Evolutionary conservation across 2,888 invertebrate genomes (phyloP).

Genomic region (Drosophila engyochracea): DNA sequence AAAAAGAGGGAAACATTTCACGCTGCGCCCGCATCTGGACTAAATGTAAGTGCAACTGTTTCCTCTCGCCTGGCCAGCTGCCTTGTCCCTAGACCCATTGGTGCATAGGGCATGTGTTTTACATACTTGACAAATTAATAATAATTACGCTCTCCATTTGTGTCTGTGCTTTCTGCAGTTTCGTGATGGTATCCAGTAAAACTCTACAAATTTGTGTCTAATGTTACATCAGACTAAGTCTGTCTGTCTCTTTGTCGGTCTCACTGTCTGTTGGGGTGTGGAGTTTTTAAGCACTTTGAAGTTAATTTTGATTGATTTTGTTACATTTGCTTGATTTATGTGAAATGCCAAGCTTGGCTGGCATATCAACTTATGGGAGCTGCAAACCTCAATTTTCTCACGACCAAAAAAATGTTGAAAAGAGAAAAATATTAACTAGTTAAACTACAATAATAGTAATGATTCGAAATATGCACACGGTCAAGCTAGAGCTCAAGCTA

Average conservation of each 20-base stretch:
- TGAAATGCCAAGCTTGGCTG: constrained; percentile 13
- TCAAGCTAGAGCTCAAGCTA: background rate
- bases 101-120: constrained; percentile 74
- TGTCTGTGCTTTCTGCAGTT: constrained; percentile 36
- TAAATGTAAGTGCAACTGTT: constrained; percentile 44
- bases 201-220: constrained; percentile 41
- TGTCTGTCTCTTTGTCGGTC: constrained; percentile 1
- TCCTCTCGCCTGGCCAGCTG: constrained; percentile 4
- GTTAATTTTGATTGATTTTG: constrained; percentile 70
- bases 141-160: constrained; percentile 69
- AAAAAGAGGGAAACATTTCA: constrained; percentile 21
- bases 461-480: background rate
- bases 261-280: constrained; percentile 2
- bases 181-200: constrained; percentile 31
- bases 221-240: constrained; percentile 25
- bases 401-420: constrained; percentile 4
- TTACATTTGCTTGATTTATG: constrained; percentile 47
- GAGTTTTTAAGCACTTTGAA: constrained; percentile 30
- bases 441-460: background rate
- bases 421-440: background rate
- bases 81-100: constrained; percentile 24
- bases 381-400: constrained; percentile 25
- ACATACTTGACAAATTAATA: constrained; percentile 81
- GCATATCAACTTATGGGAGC: constrained; percentile 9
- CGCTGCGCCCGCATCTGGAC: constrained; percentile 51